Conservation (phyloP, 2,113 vertebrate genomes). For the Gambusia holbrooki region DNA sequence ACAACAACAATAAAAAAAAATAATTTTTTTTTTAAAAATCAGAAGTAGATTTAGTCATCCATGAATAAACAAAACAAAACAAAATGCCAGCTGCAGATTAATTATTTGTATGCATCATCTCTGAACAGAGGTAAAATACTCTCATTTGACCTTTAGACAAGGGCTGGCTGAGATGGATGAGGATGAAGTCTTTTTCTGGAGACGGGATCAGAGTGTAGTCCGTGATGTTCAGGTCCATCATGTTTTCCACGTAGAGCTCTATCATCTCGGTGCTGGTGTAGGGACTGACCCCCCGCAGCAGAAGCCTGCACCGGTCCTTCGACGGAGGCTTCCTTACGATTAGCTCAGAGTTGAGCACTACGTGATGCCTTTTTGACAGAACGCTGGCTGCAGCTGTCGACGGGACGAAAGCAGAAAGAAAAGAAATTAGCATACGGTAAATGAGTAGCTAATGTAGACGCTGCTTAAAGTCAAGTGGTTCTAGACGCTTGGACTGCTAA, state of each 20-base stretch:
- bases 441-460: background rate
- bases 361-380: slow-evolving; percentile 71
- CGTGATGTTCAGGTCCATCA: slow-evolving; percentile 46
- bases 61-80: no score
- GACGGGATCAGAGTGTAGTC: slow-evolving; percentile 49
- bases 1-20: background rate
- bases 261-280: slow-evolving; percentile 47
- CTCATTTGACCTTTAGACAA: slow-evolving; percentile 72
- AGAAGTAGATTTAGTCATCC: background rate
- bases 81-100: background rate
- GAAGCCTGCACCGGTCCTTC: slow-evolving; percentile 70
- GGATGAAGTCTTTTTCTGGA: slow-evolving; percentile 44
- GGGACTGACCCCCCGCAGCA: slow-evolving; percentile 76
- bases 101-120: background rate
- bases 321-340: slow-evolving; percentile 71
- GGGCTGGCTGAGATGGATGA: slow-evolving; percentile 74
- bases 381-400: slow-evolving; percentile 78
- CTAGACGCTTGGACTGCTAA: background rate
- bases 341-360: slow-evolving; percentile 64
- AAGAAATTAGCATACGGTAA: background rate
- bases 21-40: no score
- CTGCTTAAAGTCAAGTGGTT: background rate
- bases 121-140: background rate
- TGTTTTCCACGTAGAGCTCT: slow-evolving; percentile 77
- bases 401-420: slow-evolving; percentile 1